A percentile compares a stretch with the other conserved stretches of the same genome.
These are phyloP conservation scores for Hormiphora californensis DNA, from an alignment of 37 sponge, comb jelly and placozoan genomes.

Conservation along the genomic window DNA sequence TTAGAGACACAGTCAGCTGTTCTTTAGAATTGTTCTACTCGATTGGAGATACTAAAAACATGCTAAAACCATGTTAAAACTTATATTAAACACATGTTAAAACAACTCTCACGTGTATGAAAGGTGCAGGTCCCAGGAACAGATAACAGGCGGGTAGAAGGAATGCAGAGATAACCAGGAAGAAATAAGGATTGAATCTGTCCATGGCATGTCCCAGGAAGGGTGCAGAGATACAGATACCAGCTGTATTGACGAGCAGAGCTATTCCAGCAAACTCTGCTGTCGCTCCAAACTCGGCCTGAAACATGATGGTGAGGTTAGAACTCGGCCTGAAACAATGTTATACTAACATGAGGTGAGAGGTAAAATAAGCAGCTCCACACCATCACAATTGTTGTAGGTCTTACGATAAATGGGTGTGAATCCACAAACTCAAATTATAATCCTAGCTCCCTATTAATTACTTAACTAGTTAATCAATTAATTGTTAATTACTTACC, in stretches of 20 bases:
- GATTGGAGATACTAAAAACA: too few species aligned
- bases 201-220: slow-evolving; percentile 20
- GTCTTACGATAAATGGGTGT: too few species aligned
- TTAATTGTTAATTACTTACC: not conserved
- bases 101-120: not conserved
- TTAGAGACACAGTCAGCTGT: too few species aligned
- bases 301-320: too few species aligned
- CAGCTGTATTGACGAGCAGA: slow-evolving; percentile 18
- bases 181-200: slow-evolving; percentile 4
- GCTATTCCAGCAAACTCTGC: not conserved
- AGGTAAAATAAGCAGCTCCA: too few species aligned
- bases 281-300: not conserved
- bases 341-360: too few species aligned
- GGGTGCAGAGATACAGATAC: not conserved
- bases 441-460: too few species aligned
- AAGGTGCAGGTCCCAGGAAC: not conserved
- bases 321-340: too few species aligned
- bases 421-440: too few species aligned
- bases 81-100: not conserved
- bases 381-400: too few species aligned
- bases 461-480: not conserved
- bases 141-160: not conserved
- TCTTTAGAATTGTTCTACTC: too few species aligned
- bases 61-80: too few species aligned
- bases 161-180: slow-evolving; percentile 5